phyloP scores from a whole-genome alignment of 2,113 vertebrate genomes.

The Thermophis baileyi region DNA sequence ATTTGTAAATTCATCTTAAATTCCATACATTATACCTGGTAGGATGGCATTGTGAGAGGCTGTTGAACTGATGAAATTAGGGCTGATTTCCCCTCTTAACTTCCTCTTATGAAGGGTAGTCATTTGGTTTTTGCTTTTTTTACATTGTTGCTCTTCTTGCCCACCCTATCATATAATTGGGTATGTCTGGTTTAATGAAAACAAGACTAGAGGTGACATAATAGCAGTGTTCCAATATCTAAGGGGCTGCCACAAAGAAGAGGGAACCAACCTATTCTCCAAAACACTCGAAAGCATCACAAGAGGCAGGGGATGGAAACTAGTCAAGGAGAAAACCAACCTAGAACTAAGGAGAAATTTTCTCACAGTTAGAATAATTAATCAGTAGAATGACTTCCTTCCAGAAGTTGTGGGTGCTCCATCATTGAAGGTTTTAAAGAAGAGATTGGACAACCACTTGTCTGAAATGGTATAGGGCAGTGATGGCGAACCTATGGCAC shows the following conservation, averaged over 20 bases:
- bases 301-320: not conserved
- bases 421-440: not conserved
- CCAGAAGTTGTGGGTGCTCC: not conserved
- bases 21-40: not conserved
- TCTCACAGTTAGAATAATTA: not conserved
- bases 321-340: not conserved
- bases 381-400: not conserved
- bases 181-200: not conserved
- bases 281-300: not conserved
- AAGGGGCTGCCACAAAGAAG: not conserved
- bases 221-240: not conserved
- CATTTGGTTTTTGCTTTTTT: not conserved
- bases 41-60: not conserved
- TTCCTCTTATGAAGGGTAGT: not conserved
- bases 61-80: not conserved
- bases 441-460: not conserved
- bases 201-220: not conserved
- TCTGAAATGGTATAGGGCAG: not conserved
- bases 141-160: not conserved
- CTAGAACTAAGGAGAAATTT: not conserved
- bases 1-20: not conserved
- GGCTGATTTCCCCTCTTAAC: not conserved
- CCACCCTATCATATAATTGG: not conserved
- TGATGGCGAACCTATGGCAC: too few relatives aligned
- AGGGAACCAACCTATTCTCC: not conserved